Conservation (phyloP, 2,797 vertebrate genomes). For the Otolemur crassicaudatus region DNA sequence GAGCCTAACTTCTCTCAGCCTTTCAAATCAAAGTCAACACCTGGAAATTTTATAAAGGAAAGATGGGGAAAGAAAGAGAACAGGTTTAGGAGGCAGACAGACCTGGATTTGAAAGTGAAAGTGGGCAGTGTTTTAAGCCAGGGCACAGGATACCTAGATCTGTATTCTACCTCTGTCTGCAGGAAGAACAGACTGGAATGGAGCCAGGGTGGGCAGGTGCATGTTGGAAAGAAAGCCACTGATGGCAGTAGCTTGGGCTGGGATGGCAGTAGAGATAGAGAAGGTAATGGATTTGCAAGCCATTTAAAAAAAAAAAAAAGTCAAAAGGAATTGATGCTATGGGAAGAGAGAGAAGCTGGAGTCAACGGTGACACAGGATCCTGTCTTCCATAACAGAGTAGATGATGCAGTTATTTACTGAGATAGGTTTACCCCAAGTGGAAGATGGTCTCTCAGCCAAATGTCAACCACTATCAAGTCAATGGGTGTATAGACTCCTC, state of each 20-base stretch:
- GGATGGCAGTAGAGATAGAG: not conserved
- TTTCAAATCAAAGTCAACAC: constrained; percentile 3
- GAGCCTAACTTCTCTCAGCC: not conserved
- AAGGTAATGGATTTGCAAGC: not conserved
- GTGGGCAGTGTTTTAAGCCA: not conserved
- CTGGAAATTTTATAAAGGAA: not conserved
- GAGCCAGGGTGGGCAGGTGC: not conserved
- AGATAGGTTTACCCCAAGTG: not conserved
- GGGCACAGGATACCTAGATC: not conserved
- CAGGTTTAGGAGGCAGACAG: not conserved
- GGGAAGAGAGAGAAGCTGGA: not conserved
- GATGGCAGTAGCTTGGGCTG: not conserved
- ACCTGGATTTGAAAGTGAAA: not conserved
- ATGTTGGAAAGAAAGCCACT: not conserved
- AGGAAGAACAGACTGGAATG: not conserved
- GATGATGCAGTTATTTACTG: not conserved
- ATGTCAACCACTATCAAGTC: not conserved
- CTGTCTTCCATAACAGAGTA: not conserved
- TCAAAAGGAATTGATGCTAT: not conserved
- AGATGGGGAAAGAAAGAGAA: not conserved
- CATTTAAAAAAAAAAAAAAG: not conserved
- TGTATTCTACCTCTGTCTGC: not conserved
- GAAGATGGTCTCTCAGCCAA: not conserved
- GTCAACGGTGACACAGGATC: not conserved
- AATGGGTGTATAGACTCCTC: rapidly evolving